Evolutionary conservation across 2,888 invertebrate genomes (phyloP), one percentile per base, ranked within the genome.

Genomic region (Seira ritae): DNA sequence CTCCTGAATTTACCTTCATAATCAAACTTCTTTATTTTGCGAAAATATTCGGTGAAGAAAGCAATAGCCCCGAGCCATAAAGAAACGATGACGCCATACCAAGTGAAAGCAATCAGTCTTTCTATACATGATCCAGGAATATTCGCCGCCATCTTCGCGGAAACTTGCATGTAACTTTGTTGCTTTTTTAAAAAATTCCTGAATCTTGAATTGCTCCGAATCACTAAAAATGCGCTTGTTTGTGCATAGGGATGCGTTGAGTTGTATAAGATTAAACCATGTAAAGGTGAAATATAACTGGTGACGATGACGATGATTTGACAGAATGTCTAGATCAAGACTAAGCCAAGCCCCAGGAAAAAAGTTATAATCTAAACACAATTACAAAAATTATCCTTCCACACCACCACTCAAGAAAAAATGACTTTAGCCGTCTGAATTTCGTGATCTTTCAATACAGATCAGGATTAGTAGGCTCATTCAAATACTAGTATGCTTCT

Each of bases 51-150:
- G 23, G 22, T 15, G 15, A n/a, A 23, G 17, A 69, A 69, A 4
- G 15, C 3, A 12, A 42, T 12, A 22, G 68, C 10, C 55, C 60
- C 80, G 1, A 60, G 8, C 74, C 68, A 73, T 0, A 37, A 2
- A 0, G 67, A 12, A 10, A 73, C 37, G 3, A 80, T 46, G 4
- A 74, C 4, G 8, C 62, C 74, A 24, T 80, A 80, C 80, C 80
- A 80, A 37, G 73, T n/a, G 19, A 46, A 69, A 20, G 24, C 19
- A 0, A n/a, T 15, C 12, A 74, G 6, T 46, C 60, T 69, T 15
- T 68, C 65, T 4, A 46, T 8, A 1, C 1, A n/a, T 0, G 80
- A 74, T 0, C 80, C 80, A 8, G 69, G 74, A 62, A 20, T 22
- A 24, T 55, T 23, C 10, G 10, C 23, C 10, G 10, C 23, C 65